These are phyloP conservation scores for Centropus unirufus DNA, from an alignment of 2,113 vertebrate species.

Conservation along the genomic window DNA sequence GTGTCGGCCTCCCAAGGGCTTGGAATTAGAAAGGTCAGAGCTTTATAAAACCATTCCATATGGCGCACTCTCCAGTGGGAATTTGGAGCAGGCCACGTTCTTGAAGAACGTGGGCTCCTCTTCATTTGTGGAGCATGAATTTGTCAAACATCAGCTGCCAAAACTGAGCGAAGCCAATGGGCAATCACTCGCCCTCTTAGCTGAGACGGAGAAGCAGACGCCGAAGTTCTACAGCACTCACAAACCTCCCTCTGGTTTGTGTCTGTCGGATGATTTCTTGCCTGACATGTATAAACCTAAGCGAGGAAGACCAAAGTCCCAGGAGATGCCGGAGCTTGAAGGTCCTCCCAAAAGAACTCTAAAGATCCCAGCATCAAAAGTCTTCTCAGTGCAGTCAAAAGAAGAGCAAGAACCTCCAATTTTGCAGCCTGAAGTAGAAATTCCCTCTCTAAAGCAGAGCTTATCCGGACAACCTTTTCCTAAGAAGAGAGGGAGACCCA, in stretches of 20 bases:
- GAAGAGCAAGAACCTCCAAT: slow-evolving; percentile 95
- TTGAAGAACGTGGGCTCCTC: slow-evolving; percentile 70
- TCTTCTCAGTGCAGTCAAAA: slow-evolving; percentile 87
- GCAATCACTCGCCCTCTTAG: slow-evolving; percentile 69
- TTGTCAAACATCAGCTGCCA: slow-evolving; percentile 78
- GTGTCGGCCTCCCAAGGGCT: slow-evolving; percentile 72
- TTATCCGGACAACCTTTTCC: slow-evolving; percentile 78
- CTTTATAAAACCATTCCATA: slow-evolving; percentile 79
- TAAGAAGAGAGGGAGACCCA: slow-evolving; percentile 91
- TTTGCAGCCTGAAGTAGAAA: slow-evolving; percentile 91
- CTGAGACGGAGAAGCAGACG: slow-evolving; percentile 71
- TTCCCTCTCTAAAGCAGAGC: slow-evolving; percentile 79
- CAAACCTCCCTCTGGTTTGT: slow-evolving; percentile 70
- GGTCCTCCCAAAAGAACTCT: slow-evolving; percentile 85
- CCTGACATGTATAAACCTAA: slow-evolving; percentile 81
- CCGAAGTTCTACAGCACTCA: slow-evolving; percentile 76
- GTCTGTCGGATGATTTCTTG: slow-evolving; percentile 73
- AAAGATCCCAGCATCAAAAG: slow-evolving; percentile 90
- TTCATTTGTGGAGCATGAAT: slow-evolving; percentile 75
- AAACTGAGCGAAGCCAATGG: slow-evolving; percentile 74
- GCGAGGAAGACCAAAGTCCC: slow-evolving; percentile 89
- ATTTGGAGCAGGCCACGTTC: slow-evolving; percentile 75
- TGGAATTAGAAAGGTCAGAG: slow-evolving; percentile 77
- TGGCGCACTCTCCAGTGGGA: slow-evolving; percentile 59
- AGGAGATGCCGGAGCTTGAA: slow-evolving; percentile 93